Evolutionary conservation across 2,113 vertebrate genomes (phyloP), one percentile per base, ranked within the genome.

Genomic region (Pedionomus torquatus): DNA sequence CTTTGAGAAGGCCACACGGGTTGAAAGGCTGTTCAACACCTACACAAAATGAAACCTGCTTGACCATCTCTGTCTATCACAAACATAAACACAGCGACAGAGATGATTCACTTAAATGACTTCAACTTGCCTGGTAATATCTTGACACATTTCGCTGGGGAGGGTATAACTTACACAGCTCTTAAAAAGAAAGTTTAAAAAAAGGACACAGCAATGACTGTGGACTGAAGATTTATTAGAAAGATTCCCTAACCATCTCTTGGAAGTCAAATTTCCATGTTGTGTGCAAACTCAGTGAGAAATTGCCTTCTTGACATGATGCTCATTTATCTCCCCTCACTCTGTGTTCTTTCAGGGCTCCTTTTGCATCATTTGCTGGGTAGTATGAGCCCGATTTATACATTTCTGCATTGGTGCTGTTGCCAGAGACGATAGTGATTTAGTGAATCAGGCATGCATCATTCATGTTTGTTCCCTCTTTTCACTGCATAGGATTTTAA

Each of bases 201-300:
- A 93, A 93, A 94, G 72, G 70, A 87, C 89, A 78, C 37, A 43
- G 93, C 61, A 80, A 80, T 87, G 94, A 74, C 78, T 77, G 41
- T 61, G 58, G 66, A 90, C 70, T 83, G 87, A 92, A 95, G 93
- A 96, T 95, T 96, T 96, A 97, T 93, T 94, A 88, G 92, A 86
- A 96, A 91, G 82, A 83, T 66, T 86, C 82, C 63, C 58, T 93
- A 94, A 93, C 63, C 71, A 86, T 80, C 79, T 90, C 81, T 76
- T 91, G 89, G 84, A 96, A 94, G 84, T 87, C 77, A 94, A 91
- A 97, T 96, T 95, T 91, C 84, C 90, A 96, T 74, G 76, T 96
- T 96, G 90, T 86, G 55, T 81, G 61, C 88, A 95, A 95, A 88
- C 85, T 90, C 63, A 28, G 63, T 95, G 95, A 96, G 90, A 94